These are phyloP conservation scores for Australoheros scitulus DNA, from an alignment of 2,113 vertebrate genomes.

Conservation along the genomic window DNA sequence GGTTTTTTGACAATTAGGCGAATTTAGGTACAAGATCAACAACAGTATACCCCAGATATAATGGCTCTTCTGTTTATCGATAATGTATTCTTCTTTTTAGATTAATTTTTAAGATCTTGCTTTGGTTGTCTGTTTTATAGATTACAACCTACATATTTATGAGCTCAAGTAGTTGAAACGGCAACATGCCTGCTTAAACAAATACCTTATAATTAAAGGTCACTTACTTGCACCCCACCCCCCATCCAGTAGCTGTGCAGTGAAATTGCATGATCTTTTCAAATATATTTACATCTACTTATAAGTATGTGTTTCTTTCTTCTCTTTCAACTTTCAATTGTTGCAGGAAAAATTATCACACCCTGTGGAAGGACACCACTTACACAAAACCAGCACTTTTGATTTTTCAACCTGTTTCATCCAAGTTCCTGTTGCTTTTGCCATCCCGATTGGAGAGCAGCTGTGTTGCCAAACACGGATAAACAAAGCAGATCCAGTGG, in stretches of 20 bases:
- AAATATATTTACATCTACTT: neutral
- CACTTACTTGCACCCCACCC: neutral
- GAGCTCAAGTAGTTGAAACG: conserved; percentile 16
- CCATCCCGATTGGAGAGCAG: conserved; percentile 61
- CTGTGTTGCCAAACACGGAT: conserved; percentile 72
- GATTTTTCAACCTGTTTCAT: conserved; percentile 64
- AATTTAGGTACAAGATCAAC: neutral
- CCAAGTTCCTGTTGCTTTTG: conserved; percentile 74
- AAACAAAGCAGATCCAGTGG: conserved; percentile 65
- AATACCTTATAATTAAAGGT: conserved; percentile 29
- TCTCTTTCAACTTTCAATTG: neutral
- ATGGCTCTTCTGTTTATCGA: neutral
- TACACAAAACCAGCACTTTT: conserved; percentile 89
- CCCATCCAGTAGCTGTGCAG: neutral
- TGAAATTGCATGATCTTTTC: neutral
- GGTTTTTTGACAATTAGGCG: conserved; percentile 8
- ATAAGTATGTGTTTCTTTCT: neutral
- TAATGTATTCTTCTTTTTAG: neutral
- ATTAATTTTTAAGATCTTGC: neutral
- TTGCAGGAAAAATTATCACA: conserved; percentile 79
- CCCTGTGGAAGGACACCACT: conserved; percentile 85
- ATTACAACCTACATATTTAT: neutral
- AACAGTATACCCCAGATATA: neutral
- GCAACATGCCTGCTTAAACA: neutral
- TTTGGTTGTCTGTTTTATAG: neutral